Evolutionary conservation across 2,113 vertebrate species (phyloP).

Genomic region (Oreocharis arfaki): DNA sequence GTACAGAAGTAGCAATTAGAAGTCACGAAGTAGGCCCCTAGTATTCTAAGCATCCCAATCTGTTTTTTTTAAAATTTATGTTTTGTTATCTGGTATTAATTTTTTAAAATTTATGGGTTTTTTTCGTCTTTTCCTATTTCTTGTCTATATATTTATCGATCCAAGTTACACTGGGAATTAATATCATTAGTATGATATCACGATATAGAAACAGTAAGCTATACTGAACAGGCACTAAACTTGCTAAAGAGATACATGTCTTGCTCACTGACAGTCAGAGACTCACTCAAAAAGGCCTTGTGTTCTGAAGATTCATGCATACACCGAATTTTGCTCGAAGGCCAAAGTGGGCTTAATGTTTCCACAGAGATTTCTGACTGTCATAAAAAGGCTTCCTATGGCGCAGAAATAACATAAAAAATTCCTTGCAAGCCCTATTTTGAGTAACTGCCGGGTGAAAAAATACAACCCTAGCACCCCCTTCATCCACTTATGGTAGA

Average conservation of each 20-base stretch:
- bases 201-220: background rate
- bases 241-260: background rate
- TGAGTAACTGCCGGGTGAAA: background rate
- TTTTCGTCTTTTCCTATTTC: background rate
- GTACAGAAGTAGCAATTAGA: background rate
- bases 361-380: background rate
- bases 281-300: background rate
- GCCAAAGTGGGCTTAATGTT: background rate
- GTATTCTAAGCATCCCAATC: background rate
- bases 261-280: background rate
- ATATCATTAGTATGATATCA: background rate
- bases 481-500: rapidly evolving
- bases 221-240: background rate
- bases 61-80: background rate
- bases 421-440: background rate
- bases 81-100: background rate
- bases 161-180: background rate
- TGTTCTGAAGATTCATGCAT: background rate
- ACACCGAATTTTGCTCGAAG: background rate
- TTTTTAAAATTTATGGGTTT: background rate
- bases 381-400: background rate
- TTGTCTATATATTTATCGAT: background rate
- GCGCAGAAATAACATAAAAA: background rate
- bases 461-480: background rate
- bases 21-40: background rate